Evolutionary conservation across 2,888 invertebrate species (phyloP).

Genomic region (Pteria penguin): DNA sequence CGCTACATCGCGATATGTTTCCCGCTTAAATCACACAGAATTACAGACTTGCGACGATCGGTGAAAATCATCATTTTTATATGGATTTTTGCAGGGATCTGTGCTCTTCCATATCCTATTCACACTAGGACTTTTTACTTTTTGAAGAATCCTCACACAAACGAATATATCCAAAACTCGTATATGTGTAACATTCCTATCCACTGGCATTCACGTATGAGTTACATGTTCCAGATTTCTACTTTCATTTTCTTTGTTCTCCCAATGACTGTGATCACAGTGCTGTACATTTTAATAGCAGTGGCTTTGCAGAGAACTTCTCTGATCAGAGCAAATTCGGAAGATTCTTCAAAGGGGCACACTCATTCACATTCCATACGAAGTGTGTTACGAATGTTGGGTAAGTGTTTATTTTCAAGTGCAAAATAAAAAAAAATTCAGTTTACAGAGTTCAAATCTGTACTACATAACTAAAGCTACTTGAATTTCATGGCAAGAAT

Average conservation of each 20-base stretch:
- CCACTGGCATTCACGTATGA: constrained; percentile 62
- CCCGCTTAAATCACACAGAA: constrained; percentile 90
- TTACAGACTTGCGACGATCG: constrained; percentile 90
- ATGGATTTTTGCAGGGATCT: constrained; percentile 89
- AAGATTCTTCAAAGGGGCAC: constrained; percentile 33
- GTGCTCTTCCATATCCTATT: constrained; percentile 83
- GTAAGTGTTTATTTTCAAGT: too few relatives aligned
- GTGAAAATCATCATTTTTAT: constrained; percentile 90
- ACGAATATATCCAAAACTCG: constrained; percentile 60
- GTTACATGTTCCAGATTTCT: constrained; percentile 87
- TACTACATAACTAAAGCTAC: too few relatives aligned
- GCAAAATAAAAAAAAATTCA: too few relatives aligned
- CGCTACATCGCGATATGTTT: constrained; percentile 94
- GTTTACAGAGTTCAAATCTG: too few relatives aligned
- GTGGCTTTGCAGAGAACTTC: constrained; percentile 66
- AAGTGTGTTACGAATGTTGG: constrained; percentile 39
- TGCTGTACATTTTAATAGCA: constrained; percentile 84
- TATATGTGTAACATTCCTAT: constrained; percentile 71
- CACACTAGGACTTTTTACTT: constrained; percentile 71
- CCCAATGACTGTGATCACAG: constrained; percentile 86
- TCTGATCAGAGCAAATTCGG: constrained; percentile 51
- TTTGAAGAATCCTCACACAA: constrained; percentile 47
- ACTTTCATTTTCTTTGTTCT: constrained; percentile 90
- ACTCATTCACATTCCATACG: constrained; percentile 39
- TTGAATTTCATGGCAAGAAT: too few relatives aligned